Percentiles rank a stretch among this genome's conserved stretches.
Conservation (phyloP, 1,140 invertebrate genomes). For the Euura lappo region DNA sequence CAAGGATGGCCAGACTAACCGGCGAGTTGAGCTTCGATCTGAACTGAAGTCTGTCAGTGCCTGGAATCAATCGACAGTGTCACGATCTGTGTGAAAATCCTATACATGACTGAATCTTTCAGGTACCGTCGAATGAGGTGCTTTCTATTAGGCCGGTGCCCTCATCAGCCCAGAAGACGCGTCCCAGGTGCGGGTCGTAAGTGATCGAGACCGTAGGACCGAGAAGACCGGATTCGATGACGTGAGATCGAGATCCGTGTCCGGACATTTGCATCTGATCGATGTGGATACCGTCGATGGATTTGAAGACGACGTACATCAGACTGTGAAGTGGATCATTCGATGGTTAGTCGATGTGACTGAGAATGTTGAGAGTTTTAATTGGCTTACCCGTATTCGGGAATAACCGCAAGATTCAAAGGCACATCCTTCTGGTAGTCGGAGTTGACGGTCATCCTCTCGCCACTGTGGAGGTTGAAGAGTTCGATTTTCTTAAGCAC, state of each 20-base stretch:
- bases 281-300: conserved; percentile 60
- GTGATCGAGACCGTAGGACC: conserved; percentile 61
- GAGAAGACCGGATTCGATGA: conserved; percentile 59
- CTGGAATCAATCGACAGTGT: conserved; percentile 47
- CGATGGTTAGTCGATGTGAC: no score
- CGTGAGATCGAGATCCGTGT: conserved; percentile 49
- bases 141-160: conserved; percentile 62
- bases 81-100: conserved; percentile 13
- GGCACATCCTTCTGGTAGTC: conserved; percentile 65
- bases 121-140: conserved; percentile 61
- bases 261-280: conserved; percentile 68
- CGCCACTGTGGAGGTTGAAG: conserved; percentile 59
- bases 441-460: conserved; percentile 62
- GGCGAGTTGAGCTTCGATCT: conserved; percentile 50
- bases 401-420: conserved; percentile 66
- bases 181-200: conserved; percentile 59
- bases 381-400: conserved; percentile 65
- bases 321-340: conserved; percentile 52
- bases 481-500: conserved; percentile 66
- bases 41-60: conserved; percentile 40
- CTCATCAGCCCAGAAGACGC: conserved; percentile 65
- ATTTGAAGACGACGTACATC: conserved; percentile 70
- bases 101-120: neutral
- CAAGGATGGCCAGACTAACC: conserved; percentile 61
- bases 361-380: neutral